Evolutionary conservation across 2,888 invertebrate genomes (phyloP).

Genomic region (Agrochola circellaris): DNA sequence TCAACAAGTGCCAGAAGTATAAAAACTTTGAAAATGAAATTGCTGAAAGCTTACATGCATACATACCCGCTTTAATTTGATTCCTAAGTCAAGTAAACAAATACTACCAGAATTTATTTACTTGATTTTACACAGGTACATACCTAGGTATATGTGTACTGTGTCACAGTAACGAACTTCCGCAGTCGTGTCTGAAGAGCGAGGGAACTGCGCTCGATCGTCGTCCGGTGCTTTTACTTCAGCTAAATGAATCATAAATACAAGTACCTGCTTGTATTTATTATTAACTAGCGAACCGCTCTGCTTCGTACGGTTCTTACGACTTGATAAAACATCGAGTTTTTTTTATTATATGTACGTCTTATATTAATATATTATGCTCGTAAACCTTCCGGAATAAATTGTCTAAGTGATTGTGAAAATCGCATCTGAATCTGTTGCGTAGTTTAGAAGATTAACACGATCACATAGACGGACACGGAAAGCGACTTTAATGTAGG

Average conservation of each 20-base stretch:
- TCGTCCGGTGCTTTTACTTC: constrained; percentile 25
- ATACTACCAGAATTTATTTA: not conserved
- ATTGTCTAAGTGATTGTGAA: no score
- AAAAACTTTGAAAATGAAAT: no score
- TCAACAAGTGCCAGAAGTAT: no score
- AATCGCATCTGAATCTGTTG: no score
- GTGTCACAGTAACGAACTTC: constrained; percentile 61
- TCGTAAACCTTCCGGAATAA: no score
- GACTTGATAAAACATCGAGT: not conserved
- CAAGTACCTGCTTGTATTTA: constrained; percentile 4
- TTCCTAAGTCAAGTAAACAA: constrained; percentile 3
- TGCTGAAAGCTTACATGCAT: not conserved
- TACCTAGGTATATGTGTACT: not conserved
- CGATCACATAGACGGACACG: no score
- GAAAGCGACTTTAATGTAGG: no score
- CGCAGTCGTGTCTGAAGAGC: constrained; percentile 52
- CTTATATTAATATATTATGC: no score
- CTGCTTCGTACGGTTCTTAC: not conserved
- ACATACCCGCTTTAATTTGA: not conserved
- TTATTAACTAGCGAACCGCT: not conserved
- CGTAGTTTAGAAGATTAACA: no score
- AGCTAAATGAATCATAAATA: constrained; percentile 34
- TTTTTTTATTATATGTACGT: not conserved
- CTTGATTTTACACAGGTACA: no score
- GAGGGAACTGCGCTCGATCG: constrained; percentile 48